Percentiles rank a stretch among this genome's conserved stretches.
phyloP scores from a whole-genome alignment of 1,140 invertebrate species.

The Drusus annulatus region DNA sequence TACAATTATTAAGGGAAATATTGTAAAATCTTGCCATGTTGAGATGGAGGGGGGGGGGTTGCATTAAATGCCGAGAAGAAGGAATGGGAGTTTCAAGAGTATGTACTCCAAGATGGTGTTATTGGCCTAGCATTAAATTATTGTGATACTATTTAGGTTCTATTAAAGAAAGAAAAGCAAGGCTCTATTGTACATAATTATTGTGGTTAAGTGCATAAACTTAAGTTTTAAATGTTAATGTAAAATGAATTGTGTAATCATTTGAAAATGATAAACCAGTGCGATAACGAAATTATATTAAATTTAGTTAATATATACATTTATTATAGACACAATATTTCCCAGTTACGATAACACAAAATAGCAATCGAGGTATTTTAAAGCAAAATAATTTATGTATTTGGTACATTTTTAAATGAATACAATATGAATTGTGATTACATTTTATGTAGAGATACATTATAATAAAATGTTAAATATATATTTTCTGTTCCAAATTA shows the following conservation, averaged over 20 bases:
- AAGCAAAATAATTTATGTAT: conserved; percentile 54
- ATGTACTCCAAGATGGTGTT: conserved; percentile 39
- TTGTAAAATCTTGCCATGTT: conserved; percentile 51
- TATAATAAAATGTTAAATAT: conserved; percentile 60
- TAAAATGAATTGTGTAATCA: conserved; percentile 49
- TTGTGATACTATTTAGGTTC: conserved; percentile 60
- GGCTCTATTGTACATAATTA: conserved; percentile 60
- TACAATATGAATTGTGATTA: conserved; percentile 57
- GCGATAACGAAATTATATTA: conserved; percentile 56
- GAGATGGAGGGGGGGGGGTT: conserved; percentile 41
- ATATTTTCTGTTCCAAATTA: conserved; percentile 15
- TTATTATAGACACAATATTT: conserved; percentile 48
- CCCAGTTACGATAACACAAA: conserved; percentile 53
- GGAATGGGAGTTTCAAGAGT: conserved; percentile 39
- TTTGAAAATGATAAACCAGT: conserved; percentile 49
- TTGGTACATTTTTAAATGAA: conserved; percentile 59
- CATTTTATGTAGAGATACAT: conserved; percentile 58
- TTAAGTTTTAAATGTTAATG: conserved; percentile 55
- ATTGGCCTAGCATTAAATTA: conserved; percentile 58
- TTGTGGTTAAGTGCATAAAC: conserved; percentile 42
- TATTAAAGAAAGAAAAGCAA: conserved; percentile 58
- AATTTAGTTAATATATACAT: conserved; percentile 45
- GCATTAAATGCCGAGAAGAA: conserved; percentile 56
- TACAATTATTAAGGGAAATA: conserved; percentile 30
- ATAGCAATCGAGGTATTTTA: conserved; percentile 56